Base-by-base conservation (phyloP, 1,140 invertebrate genomes). In the Hypsibius dujardini region DNA sequence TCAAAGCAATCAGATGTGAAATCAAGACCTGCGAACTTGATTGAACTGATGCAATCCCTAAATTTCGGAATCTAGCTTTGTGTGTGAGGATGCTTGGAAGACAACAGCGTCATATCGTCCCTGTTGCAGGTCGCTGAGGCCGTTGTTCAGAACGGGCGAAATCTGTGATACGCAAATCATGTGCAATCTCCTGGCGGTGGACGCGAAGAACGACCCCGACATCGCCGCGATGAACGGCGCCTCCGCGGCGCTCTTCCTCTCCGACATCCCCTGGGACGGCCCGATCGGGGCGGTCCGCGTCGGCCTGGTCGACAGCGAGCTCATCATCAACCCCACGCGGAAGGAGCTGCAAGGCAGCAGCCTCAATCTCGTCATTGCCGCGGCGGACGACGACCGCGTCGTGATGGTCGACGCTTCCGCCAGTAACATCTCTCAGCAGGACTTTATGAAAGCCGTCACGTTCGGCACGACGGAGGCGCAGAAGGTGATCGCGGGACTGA, bases 201-300 rank as follows among this genome's bases (percentile, higher is more conserved):
- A 98, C 81, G 86, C 89, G 1, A 79, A 86, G 0, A 87, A 95
- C 77, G 87, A 90, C 76, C 90, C 93, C 0, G 93, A 95, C 79
- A 83, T 97, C 1, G 77, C 93, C 1, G 86, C 89, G 40, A 93
- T 99, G 46, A 99, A 98, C 84, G 92, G 90, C 77, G 92, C 95
- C 0, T 95, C 93, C 59, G 87, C 92, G 47, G 89, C 95, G 12
- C 78, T 98, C n/a, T 83, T 87, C 3, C 72, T 97, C 15, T 97
- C 94, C n/a, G 89, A 95, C 79, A 91, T 98, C 75, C 95, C 95
- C 14, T 97, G 94, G 92, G 87, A 89, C 79, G 93, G 93, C 40
- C 94, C 94, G 1, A 82, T 98, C 3, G 95, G 89, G 28, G 93
- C 95, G 71, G 92, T 96, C 0, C 81, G 93, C 76, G 81, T 99